These are phyloP conservation scores for Melipona bicolor DNA, from an alignment of 2,888 invertebrate genomes.

Conservation along the genomic window DNA sequence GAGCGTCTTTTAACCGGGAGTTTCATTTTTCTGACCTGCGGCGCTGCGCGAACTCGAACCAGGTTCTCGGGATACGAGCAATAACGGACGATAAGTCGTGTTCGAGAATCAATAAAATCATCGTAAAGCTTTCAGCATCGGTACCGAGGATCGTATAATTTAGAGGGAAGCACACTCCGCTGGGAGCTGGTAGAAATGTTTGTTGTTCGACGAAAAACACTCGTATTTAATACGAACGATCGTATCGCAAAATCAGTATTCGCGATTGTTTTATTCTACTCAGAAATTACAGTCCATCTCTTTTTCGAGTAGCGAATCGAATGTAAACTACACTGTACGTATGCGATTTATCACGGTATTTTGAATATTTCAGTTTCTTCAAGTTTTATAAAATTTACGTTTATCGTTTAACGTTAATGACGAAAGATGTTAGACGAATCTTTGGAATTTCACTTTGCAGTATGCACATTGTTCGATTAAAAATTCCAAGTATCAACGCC, in stretches of 20 bases:
- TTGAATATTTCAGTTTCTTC: too few species aligned
- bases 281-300: not conserved
- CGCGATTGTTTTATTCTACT: not conserved
- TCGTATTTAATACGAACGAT: not conserved
- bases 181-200: slow-evolving; percentile 8
- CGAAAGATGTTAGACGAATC: too few species aligned
- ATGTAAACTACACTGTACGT: not conserved
- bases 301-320: not conserved
- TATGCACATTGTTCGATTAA: too few species aligned
- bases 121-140: slow-evolving; percentile 19
- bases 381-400: too few species aligned
- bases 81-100: slow-evolving; percentile 28
- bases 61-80: slow-evolving; percentile 9
- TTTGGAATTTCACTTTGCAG: too few species aligned
- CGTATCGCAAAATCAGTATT: not conserved
- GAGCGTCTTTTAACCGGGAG: slow-evolving; percentile 29
- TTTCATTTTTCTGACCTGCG: slow-evolving; percentile 26
- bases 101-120: slow-evolving; percentile 41
- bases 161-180: not conserved
- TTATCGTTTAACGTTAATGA: too few species aligned
- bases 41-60: not conserved
- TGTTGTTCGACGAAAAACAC: not conserved
- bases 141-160: not conserved
- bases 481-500: too few species aligned
- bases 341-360: not conserved